Conservation (phyloP, 2,888 invertebrate genomes). For the Morpho achilles region DNA sequence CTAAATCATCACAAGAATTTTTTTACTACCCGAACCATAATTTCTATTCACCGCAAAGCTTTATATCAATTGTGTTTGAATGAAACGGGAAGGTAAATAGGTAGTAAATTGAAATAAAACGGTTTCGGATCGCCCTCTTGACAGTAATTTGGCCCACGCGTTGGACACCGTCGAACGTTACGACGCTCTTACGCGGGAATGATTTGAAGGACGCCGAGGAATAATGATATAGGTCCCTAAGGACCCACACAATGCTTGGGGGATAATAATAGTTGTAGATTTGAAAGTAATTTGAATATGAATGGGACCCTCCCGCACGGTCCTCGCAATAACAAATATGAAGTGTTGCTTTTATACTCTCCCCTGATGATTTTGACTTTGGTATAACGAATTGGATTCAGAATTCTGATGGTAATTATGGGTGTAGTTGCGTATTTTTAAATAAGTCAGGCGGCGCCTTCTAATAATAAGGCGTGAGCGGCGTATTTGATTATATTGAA, state of each 20-base stretch:
- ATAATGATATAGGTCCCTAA: conserved; percentile 74
- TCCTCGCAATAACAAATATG: conserved; percentile 76
- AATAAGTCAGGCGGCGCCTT: conserved; percentile 22
- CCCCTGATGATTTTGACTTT: conserved; percentile 69
- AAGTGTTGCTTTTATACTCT: conserved; percentile 68
- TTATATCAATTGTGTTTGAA: conserved; percentile 54
- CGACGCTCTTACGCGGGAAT: conserved; percentile 63
- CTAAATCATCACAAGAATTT: conserved; percentile 46
- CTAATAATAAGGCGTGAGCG: conserved; percentile 22
- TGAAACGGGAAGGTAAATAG: conserved; percentile 51
- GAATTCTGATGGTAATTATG: conserved; percentile 60
- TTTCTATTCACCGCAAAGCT: conserved; percentile 52
- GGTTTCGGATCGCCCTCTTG: conserved; percentile 60
- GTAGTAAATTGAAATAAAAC: conserved; percentile 71
- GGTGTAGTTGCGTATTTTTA: conserved; percentile 38
- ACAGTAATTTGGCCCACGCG: conserved; percentile 55
- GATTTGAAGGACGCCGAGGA: conserved; percentile 67
- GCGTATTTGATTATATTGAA: conserved; percentile 12
- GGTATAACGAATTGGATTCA: conserved; percentile 62
- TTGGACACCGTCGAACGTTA: conserved; percentile 51
- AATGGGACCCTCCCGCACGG: conserved; percentile 73
- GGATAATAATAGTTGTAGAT: conserved; percentile 78
- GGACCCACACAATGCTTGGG: conserved; percentile 67
- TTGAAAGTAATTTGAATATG: conserved; percentile 78
- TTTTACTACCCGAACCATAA: conserved; percentile 40